Conservation (phyloP, 2,113 vertebrate species). For the Verasper variegatus region DNA sequence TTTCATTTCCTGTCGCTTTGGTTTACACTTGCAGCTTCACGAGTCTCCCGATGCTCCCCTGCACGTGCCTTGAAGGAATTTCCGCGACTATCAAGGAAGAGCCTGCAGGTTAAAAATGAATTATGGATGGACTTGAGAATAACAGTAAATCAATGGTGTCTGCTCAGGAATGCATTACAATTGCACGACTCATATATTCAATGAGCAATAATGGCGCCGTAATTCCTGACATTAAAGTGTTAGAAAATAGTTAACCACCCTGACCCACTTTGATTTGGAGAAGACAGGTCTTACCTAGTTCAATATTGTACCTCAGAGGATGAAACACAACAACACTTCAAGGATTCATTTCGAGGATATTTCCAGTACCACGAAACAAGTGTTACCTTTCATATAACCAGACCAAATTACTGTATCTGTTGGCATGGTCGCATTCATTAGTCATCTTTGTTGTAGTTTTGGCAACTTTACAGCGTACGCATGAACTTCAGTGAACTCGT, state of each 20-base stretch:
- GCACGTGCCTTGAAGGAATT: slow-evolving; percentile 58
- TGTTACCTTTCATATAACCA: slow-evolving; percentile 17
- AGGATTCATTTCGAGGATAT: slow-evolving; percentile 5
- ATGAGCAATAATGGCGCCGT: slow-evolving; percentile 54
- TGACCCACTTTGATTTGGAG: slow-evolving; percentile 58
- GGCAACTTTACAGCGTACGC: slow-evolving; percentile 37
- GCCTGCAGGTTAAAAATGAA: slow-evolving; percentile 70
- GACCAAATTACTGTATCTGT: slow-evolving; percentile 33
- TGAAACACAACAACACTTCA: slow-evolving; percentile 30
- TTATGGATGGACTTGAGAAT: slow-evolving; percentile 70
- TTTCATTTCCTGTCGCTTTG: slow-evolving; percentile 79
- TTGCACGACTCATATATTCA: slow-evolving; percentile 61
- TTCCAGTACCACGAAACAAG: slow-evolving; percentile 18
- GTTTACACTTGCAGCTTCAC: slow-evolving; percentile 56
- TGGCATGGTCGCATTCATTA: slow-evolving; percentile 40
- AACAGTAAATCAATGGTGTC: slow-evolving; percentile 75
- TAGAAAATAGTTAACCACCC: slow-evolving; percentile 55
- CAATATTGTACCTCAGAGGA: slow-evolving; percentile 32
- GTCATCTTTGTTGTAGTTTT: slow-evolving; percentile 33
- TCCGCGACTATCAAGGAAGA: slow-evolving; percentile 62
- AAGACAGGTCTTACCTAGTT: slow-evolving; percentile 53
- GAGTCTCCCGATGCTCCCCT: slow-evolving; percentile 45
- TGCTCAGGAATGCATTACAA: slow-evolving; percentile 62
- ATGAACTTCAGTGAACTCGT: slow-evolving; percentile 37
- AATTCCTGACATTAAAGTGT: slow-evolving; percentile 57